Evolutionary conservation across 2,113 vertebrate species (phyloP).

Genomic region (Podarcis muralis): DNA sequence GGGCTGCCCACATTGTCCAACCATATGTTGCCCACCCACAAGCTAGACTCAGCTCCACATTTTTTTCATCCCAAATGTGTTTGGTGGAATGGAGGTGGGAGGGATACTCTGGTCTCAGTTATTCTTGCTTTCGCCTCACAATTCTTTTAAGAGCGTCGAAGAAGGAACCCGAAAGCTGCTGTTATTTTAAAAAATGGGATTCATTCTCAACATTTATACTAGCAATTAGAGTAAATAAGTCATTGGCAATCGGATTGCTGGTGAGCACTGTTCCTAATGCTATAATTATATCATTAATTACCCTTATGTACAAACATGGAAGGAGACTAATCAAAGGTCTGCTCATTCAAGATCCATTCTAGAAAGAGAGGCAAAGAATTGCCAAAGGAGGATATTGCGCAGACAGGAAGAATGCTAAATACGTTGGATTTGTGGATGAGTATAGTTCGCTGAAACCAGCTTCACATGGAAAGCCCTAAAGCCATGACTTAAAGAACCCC

Average conservation of each 20-base stretch:
- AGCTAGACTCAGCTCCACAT: neutral
- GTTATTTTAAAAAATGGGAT: neutral
- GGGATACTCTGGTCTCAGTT: neutral
- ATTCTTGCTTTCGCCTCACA: neutral
- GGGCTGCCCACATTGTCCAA: neutral
- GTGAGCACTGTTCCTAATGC: neutral
- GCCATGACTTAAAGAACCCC: neutral
- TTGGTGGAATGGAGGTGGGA: neutral
- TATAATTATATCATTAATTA: constrained; percentile 36
- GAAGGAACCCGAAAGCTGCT: neutral
- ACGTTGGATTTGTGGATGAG: neutral
- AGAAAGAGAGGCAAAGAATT: constrained; percentile 7
- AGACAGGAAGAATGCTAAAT: neutral
- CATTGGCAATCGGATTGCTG: neutral
- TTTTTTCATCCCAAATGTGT: neutral
- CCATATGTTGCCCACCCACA: neutral
- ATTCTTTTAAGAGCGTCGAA: neutral
- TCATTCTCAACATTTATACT: neutral
- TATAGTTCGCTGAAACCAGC: neutral
- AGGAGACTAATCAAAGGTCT: constrained; percentile 19
- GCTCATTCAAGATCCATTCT: constrained; percentile 20
- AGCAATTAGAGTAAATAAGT: neutral
- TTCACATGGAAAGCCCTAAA: rapidly evolving
- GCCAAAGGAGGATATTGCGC: neutral
- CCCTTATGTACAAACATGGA: neutral